phyloP scores from a whole-genome alignment of 1,140 invertebrate genomes.

The Pseudomyrmex pallidus region DNA sequence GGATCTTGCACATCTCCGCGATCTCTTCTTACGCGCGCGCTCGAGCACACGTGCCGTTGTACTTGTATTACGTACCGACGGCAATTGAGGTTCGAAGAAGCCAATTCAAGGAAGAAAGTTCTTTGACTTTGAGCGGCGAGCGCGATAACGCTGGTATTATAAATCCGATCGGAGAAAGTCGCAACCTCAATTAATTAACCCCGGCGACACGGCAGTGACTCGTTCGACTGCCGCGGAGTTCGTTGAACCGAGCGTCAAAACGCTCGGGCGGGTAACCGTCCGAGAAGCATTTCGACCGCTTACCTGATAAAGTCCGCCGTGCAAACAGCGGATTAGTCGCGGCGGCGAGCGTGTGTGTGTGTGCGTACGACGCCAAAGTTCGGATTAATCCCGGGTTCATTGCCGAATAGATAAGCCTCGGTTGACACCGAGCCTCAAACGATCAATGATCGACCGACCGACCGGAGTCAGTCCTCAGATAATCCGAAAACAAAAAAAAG shows the following conservation, averaged over 20 bases:
- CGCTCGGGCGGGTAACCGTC: not conserved
- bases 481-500: not conserved
- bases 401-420: not conserved
- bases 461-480: not conserved
- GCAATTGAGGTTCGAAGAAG: not conserved
- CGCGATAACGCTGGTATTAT: not conserved
- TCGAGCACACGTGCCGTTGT: too few relatives aligned
- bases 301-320: constrained; percentile 24
- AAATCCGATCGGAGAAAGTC: constrained; percentile 45
- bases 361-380: not conserved
- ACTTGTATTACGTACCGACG: not conserved
- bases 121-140: constrained; percentile 11
- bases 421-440: not conserved
- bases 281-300: not conserved
- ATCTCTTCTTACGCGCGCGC: not conserved
- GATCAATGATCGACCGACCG: not conserved
- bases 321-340: constrained; percentile 7
- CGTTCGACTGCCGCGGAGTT: constrained; percentile 12
- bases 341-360: not conserved
- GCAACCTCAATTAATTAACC: constrained; percentile 48
- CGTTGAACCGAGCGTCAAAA: constrained; percentile 19
- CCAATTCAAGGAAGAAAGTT: not conserved
- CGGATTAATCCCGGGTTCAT: not conserved
- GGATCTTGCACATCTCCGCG: not conserved
- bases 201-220: constrained; percentile 36